Evolutionary conservation across 2,888 invertebrate genomes (phyloP).

Genomic region (Clostera curtula): DNA sequence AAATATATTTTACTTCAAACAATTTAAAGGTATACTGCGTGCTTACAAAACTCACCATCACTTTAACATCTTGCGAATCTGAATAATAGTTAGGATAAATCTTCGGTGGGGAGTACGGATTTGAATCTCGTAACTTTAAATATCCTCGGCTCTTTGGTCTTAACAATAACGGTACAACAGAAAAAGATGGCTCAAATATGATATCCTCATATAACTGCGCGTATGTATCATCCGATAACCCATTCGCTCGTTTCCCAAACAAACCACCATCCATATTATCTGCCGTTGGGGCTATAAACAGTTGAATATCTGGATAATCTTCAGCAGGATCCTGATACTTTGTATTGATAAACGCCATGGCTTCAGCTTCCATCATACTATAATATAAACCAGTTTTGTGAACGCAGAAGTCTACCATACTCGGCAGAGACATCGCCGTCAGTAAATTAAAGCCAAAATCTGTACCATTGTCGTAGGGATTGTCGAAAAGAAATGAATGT

Average conservation of each 20-base stretch:
- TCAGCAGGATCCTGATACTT: conserved; percentile 78
- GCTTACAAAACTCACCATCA: conserved; percentile 75
- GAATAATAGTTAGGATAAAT: conserved; percentile 92
- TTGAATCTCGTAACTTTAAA: conserved; percentile 78
- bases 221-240: conserved; percentile 79
- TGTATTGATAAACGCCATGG: conserved; percentile 85
- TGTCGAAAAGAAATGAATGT: conserved; percentile 81
- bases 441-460: conserved; percentile 81
- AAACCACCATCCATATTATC: conserved; percentile 87
- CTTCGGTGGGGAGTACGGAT: conserved; percentile 84
- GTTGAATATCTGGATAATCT: conserved; percentile 87
- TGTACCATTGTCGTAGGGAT: conserved; percentile 71
- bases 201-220: conserved; percentile 81
- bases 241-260: conserved; percentile 80
- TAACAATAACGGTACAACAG: conserved; percentile 80
- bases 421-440: conserved; percentile 74
- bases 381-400: conserved; percentile 80
- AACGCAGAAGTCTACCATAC: conserved; percentile 77
- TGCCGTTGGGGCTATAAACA: conserved; percentile 83
- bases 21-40: conserved; percentile 5
- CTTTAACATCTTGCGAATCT: conserved; percentile 80
- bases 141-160: conserved; percentile 83
- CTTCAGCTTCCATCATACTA: conserved; percentile 85
- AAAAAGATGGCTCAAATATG: conserved; percentile 80
- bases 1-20: too few relatives aligned